A percentile compares a stretch with the other conserved stretches of the same genome.
Conservation (phyloP, 2,113 vertebrate genomes). For the Pteronura brasiliensis region DNA sequence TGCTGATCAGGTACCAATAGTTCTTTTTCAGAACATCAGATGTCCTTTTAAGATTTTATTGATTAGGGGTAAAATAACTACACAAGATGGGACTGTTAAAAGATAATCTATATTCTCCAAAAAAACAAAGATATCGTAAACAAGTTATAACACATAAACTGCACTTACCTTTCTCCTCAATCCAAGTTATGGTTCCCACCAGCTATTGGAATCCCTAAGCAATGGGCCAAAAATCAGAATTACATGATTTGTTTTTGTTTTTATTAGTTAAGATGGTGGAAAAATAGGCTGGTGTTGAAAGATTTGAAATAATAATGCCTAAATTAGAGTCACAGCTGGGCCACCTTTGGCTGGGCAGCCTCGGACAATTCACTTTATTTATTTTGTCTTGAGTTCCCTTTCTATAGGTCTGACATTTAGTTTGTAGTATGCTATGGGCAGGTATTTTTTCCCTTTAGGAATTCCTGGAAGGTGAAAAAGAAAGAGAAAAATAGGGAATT, state of each 20-base stretch:
- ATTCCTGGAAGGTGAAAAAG: background rate
- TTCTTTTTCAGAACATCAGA: background rate
- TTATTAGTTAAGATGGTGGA: background rate
- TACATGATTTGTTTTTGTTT: background rate
- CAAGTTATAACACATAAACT: constrained; percentile 11
- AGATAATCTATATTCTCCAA: constrained; percentile 36
- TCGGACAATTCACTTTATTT: background rate
- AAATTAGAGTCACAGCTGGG: background rate
- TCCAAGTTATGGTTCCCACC: background rate
- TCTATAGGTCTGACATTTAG: background rate
- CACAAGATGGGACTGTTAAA: background rate
- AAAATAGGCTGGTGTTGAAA: background rate
- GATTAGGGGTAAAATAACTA: constrained; percentile 7
- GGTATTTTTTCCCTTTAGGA: background rate
- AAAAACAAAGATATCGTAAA: background rate
- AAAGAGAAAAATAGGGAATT: background rate
- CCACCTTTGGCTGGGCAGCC: background rate
- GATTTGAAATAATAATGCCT: background rate
- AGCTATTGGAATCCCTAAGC: background rate
- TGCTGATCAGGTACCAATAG: background rate
- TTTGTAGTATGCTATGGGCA: background rate
- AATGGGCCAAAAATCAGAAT: background rate
- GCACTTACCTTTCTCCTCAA: background rate
- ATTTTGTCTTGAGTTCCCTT: background rate
- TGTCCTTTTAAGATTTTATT: constrained; percentile 24